These are phyloP conservation scores for Mimumesa dahlbomi DNA, from an alignment of 2,888 invertebrate genomes.

Conservation along the genomic window DNA sequence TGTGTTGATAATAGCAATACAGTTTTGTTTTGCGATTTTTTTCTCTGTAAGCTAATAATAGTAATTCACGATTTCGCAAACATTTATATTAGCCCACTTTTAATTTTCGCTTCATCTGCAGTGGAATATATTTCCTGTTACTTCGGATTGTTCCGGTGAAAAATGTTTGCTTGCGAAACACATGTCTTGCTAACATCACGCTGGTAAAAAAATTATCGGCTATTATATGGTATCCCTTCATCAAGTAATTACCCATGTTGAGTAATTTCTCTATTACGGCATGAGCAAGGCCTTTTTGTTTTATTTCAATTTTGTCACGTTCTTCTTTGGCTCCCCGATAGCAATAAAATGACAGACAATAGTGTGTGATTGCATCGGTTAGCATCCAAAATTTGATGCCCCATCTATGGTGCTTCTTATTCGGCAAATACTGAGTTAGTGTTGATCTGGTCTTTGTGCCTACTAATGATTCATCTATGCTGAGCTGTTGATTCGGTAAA, in stretches of 20 bases:
- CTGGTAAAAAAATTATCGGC: constrained; percentile 17
- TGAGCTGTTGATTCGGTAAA: constrained; percentile 55
- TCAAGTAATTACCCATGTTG: constrained; percentile 15
- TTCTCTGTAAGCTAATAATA: too few species aligned
- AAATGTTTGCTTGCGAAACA: constrained; percentile 10
- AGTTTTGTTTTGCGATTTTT: too few species aligned
- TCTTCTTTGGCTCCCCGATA: constrained; percentile 10
- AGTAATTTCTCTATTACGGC: constrained; percentile 18
- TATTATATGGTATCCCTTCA: constrained; percentile 16
- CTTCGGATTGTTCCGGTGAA: too few species aligned
- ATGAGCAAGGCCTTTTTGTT: constrained; percentile 10
- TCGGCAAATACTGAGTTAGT: constrained; percentile 61
- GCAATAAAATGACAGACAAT: constrained; percentile 9
- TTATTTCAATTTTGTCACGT: constrained; percentile 10
- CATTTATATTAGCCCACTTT: too few species aligned
- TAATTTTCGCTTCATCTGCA: too few species aligned
- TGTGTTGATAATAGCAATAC: too few species aligned
- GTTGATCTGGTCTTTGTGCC: constrained; percentile 56
- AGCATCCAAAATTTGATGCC: constrained; percentile 60
- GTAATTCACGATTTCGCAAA: too few species aligned
- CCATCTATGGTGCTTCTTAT: too few species aligned
- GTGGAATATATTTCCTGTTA: too few species aligned
- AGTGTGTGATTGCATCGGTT: constrained; percentile 58
- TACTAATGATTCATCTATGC: constrained; percentile 63
- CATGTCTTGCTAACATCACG: constrained; percentile 14